Conservation (phyloP, 2,888 invertebrate genomes). For the Thecocarcelia acutangulata region DNA sequence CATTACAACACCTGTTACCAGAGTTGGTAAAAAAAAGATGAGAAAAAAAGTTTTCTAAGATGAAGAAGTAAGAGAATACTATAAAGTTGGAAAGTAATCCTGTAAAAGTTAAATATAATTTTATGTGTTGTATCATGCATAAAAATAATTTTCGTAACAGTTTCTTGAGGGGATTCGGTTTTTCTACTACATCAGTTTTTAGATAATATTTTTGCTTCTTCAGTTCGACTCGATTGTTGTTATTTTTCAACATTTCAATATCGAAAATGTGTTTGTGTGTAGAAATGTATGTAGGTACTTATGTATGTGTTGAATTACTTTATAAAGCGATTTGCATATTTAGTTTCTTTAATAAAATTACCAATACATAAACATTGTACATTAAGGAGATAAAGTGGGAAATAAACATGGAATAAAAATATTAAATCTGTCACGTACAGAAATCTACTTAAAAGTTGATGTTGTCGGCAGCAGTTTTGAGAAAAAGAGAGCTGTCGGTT, state of each 20-base stretch:
- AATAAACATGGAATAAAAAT: slow-evolving; percentile 7
- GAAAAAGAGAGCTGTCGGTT: not conserved
- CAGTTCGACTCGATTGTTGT: slow-evolving; percentile 6
- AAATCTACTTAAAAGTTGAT: not conserved
- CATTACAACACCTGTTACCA: slow-evolving; percentile 59
- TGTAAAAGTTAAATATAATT: slow-evolving; percentile 61
- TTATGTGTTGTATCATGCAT: slow-evolving; percentile 64
- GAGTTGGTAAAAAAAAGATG: not conserved
- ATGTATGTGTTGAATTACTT: slow-evolving; percentile 23
- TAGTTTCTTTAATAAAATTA: slow-evolving; percentile 58
- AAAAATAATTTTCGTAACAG: slow-evolving; percentile 59
- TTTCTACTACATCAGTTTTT: slow-evolving; percentile 8
- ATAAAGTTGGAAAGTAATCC: slow-evolving; percentile 55
- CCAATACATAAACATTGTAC: slow-evolving; percentile 42
- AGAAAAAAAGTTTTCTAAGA: too few species aligned
- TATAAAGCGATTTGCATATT: slow-evolving; percentile 57
- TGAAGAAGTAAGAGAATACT: slow-evolving; percentile 13
- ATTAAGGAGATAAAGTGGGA: slow-evolving; percentile 26
- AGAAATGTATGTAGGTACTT: not conserved
- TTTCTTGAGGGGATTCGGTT: slow-evolving; percentile 41
- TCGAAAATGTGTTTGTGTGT: slow-evolving; percentile 3
- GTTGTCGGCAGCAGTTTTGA: not conserved
- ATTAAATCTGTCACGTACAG: slow-evolving; percentile 16
- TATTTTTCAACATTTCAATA: slow-evolving; percentile 2
- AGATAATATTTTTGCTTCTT: not conserved